Evolutionary conservation across 2,888 invertebrate genomes (phyloP).

Genomic region (Dolomedes plantarius): DNA sequence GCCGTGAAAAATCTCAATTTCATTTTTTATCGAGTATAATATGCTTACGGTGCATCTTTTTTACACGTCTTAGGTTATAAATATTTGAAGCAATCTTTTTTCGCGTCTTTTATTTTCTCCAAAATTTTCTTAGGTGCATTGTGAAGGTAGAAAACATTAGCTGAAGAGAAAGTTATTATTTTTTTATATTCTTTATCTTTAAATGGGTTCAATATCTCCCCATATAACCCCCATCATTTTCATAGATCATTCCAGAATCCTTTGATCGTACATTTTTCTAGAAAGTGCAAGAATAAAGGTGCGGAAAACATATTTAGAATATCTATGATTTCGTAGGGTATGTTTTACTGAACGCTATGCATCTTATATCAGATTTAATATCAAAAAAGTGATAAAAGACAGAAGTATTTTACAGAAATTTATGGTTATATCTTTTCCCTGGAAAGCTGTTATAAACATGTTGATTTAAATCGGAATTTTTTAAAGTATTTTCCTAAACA

Average conservation of each 20-base stretch:
- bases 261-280: background rate
- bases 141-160: conserved; percentile 1
- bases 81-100: background rate
- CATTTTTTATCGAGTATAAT: conserved; percentile 10
- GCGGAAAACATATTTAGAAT: conserved; percentile 6
- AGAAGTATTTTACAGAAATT: background rate
- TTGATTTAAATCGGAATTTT: background rate
- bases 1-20: background rate
- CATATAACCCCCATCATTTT: background rate
- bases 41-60: background rate
- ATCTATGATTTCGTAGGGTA: background rate
- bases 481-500: no score
- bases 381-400: background rate
- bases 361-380: background rate
- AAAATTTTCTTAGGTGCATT: background rate
- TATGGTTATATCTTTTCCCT: background rate
- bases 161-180: conserved; percentile 1
- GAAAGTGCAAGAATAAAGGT: background rate
- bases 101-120: background rate
- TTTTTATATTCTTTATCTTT: conserved; percentile 15
- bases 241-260: conserved; percentile 3
- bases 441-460: background rate
- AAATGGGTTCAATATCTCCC: conserved; percentile 5
- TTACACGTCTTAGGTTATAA: conserved; percentile 5
- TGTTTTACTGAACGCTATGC: background rate